Conservation (phyloP, 2,888 invertebrate genomes). For the Stenotaenia linearis region DNA sequence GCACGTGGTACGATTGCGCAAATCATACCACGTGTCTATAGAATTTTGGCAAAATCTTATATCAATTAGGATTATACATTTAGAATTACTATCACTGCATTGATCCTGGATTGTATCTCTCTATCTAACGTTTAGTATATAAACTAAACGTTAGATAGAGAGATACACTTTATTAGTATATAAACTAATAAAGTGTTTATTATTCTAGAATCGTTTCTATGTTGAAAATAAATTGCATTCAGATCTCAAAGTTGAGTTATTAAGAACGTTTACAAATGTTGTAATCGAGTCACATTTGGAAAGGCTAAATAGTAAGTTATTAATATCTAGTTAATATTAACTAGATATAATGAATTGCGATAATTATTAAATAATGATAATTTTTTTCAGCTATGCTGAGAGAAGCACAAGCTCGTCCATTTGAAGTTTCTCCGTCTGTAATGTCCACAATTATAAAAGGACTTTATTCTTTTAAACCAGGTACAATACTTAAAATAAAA, state of each 20-base stretch:
- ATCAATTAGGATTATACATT: no score
- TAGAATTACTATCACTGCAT: no score
- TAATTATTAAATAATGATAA: neutral
- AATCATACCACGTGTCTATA: no score
- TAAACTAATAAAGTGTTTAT: no score
- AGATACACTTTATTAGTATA: no score
- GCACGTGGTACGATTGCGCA: no score
- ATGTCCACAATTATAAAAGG: constrained; percentile 31
- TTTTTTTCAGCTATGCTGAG: constrained; percentile 13
- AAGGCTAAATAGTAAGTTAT: constrained; percentile 29
- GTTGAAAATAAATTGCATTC: constrained; percentile 32
- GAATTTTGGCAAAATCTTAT: no score
- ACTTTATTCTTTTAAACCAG: constrained; percentile 32
- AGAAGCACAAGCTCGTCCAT: constrained; percentile 31
- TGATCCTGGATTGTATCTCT: no score
- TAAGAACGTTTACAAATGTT: neutral
- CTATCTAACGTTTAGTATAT: no score
- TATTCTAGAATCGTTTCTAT: constrained; percentile 33
- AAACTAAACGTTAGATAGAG: no score
- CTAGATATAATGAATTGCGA: no score
- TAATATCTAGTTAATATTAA: no score
- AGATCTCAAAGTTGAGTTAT: constrained; percentile 15
- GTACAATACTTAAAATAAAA: constrained; percentile 24
- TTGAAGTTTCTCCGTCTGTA: constrained; percentile 27
- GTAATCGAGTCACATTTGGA: constrained; percentile 28